These are phyloP conservation scores for Drosophila burlai DNA, from an alignment of 1,140 invertebrate species.

Conservation along the genomic window DNA sequence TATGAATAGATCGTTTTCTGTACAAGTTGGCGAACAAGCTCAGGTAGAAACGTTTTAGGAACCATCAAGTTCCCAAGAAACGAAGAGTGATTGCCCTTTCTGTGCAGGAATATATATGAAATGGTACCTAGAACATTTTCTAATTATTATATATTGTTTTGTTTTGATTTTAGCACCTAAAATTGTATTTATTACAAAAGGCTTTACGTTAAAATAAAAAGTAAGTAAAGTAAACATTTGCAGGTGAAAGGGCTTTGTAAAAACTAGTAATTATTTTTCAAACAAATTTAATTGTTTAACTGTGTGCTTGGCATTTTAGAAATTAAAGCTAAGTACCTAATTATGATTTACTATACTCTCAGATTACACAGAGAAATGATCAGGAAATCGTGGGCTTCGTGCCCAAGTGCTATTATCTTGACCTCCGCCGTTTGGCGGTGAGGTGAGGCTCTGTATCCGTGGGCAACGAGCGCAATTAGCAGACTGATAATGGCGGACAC, in stretches of 20 bases:
- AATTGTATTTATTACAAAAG: too few species aligned
- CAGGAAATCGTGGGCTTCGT: constrained; percentile 12
- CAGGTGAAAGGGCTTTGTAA: neutral
- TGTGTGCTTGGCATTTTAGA: neutral
- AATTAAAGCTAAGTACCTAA: neutral
- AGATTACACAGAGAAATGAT: neutral
- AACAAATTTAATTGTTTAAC: neutral
- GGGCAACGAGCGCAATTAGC: constrained; percentile 27
- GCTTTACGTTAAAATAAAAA: too few species aligned
- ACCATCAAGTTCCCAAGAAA: neutral
- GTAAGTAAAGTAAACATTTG: too few species aligned
- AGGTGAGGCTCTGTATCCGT: constrained; percentile 2
- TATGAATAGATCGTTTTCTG: constrained; percentile 46
- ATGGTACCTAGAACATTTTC: too few species aligned
- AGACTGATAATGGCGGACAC: constrained; percentile 32
- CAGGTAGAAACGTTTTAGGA: constrained; percentile 36
- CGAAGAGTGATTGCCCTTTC: constrained; percentile 11
- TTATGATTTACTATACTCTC: neutral
- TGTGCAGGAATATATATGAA: neutral
- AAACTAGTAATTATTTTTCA: neutral
- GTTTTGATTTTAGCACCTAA: neutral
- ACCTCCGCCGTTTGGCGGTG: neutral
- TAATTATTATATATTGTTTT: neutral
- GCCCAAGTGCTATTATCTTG: constrained; percentile 25
- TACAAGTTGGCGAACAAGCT: constrained; percentile 34